Evolutionary conservation across 2,797 vertebrate genomes (phyloP).

Genomic region (Arctocebus calabarensis): DNA sequence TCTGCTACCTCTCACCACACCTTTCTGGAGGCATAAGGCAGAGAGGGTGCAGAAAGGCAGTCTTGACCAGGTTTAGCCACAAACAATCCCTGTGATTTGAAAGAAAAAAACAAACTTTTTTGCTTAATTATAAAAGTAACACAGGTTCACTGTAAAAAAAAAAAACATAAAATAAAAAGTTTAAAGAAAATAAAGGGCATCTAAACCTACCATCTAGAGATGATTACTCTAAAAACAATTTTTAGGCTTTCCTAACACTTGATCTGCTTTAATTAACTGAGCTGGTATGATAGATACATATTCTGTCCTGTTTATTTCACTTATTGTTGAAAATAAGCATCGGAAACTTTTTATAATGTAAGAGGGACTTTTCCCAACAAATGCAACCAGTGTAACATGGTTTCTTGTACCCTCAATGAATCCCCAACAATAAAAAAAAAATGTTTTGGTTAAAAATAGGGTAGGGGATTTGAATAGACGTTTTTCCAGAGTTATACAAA

Average conservation of each 20-base stretch:
- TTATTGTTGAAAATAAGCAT: constrained; percentile 27
- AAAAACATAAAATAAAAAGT: constrained; percentile 37
- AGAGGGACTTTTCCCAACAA: no score
- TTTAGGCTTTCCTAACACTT: not conserved
- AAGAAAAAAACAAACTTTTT: not conserved
- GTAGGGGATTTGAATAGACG: not conserved
- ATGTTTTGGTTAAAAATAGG: no score
- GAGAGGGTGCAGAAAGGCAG: not conserved
- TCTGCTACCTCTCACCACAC: not conserved
- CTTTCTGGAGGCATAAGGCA: not conserved
- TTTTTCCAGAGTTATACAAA: not conserved
- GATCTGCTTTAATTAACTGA: constrained; percentile 35
- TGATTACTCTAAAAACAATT: constrained; percentile 4
- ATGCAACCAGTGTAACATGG: no score
- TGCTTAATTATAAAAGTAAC: constrained; percentile 56
- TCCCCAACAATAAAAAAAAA: no score
- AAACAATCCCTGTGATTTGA: not conserved
- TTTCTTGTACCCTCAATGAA: no score
- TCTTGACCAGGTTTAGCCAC: not conserved
- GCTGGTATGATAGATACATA: not conserved
- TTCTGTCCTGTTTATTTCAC: constrained; percentile 3
- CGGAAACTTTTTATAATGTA: not conserved
- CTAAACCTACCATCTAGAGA: not conserved
- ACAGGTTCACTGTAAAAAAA: not conserved
- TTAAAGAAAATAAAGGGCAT: constrained; percentile 38